These are phyloP conservation scores for Brachyopa scutellaris DNA, from an alignment of 2,888 invertebrate species.

Conservation along the genomic window DNA sequence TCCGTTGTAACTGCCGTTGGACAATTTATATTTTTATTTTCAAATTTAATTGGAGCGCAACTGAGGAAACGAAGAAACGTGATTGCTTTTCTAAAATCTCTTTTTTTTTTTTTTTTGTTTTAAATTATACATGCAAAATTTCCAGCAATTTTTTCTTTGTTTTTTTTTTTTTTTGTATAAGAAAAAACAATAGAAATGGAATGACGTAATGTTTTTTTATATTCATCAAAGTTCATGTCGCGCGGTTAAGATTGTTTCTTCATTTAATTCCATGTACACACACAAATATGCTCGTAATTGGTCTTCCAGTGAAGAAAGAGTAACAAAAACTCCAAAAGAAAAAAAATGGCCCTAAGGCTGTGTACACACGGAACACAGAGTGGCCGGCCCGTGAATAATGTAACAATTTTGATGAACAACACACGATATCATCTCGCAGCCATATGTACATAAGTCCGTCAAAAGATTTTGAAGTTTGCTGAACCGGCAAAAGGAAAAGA, in stretches of 20 bases:
- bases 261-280: background rate
- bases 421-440: conserved; percentile 18
- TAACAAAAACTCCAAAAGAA: background rate
- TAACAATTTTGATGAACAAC: conserved; percentile 49
- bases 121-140: too few species aligned
- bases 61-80: conserved; percentile 56
- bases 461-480: conserved; percentile 28
- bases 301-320: background rate
- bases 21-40: conserved; percentile 22
- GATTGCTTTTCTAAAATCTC: conserved; percentile 44
- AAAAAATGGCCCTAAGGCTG: conserved; percentile 6
- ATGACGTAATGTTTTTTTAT: conserved; percentile 23
- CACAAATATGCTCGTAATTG: background rate
- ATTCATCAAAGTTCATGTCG: conserved; percentile 27
- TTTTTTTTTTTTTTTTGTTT: too few species aligned
- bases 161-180: too few species aligned
- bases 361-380: background rate
- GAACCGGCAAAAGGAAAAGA: background rate
- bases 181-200: background rate
- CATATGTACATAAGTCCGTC: conserved; percentile 19
- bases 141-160: too few species aligned
- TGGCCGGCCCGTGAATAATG: conserved; percentile 30
- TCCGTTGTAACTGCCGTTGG: conserved; percentile 12
- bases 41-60: conserved; percentile 64
- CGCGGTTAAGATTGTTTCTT: conserved; percentile 13